Percentiles rank a stretch among this genome's conserved stretches.
Evolutionary conservation across 1,140 invertebrate species (phyloP).

Genomic region (Geopemphigus sp.): DNA sequence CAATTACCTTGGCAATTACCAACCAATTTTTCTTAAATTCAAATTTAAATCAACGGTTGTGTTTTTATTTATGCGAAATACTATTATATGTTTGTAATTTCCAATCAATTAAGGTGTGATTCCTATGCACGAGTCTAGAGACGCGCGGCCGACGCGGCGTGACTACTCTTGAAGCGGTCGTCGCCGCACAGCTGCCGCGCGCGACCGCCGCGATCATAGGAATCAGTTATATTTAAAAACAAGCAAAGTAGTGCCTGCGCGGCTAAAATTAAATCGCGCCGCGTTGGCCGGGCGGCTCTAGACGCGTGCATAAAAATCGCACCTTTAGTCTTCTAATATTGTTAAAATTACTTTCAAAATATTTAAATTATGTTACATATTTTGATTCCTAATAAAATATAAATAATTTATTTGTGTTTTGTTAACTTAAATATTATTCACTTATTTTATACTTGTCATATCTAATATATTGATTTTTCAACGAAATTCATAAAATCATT

Average conservation of each 20-base stretch:
- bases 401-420: not conserved
- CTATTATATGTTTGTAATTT: not conserved
- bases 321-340: not conserved
- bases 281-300: too few species aligned
- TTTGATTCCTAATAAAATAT: not conserved
- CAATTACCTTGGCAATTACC: not conserved
- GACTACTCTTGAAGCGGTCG: not conserved
- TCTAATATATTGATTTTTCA: not conserved
- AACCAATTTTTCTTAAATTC: not conserved
- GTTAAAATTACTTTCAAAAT: not conserved
- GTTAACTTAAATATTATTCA: slow-evolving; percentile 2
- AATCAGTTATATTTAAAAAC: too few species aligned
- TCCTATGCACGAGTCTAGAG: not conserved
- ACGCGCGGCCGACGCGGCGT: too few species aligned
- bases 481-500: not conserved
- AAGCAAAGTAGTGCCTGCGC: too few species aligned
- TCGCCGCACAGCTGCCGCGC: not conserved
- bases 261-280: too few species aligned
- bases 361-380: not conserved
- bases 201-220: not conserved
- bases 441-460: not conserved
- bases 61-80: not conserved
- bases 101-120: not conserved
- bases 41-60: not conserved
- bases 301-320: too few species aligned